Evolutionary conservation across 2,888 invertebrate genomes (phyloP).

Genomic region (Ormyrus labotus): DNA sequence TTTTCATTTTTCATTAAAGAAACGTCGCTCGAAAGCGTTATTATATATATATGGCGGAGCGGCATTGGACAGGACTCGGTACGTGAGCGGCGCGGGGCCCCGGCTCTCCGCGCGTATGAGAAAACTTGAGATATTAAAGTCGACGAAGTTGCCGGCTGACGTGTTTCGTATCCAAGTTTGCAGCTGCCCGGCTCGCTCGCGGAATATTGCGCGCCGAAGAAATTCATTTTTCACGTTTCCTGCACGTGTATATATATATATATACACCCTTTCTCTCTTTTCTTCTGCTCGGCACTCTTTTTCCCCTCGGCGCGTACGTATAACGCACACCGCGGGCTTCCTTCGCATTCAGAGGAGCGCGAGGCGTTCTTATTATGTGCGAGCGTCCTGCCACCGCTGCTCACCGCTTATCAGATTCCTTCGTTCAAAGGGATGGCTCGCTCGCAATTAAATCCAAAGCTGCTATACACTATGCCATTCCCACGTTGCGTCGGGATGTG

Average conservation of each 20-base stretch:
- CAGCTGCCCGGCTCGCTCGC: conserved; percentile 33
- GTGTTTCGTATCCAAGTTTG: conserved; percentile 56
- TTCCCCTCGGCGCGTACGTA: background rate
- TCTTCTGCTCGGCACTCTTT: conserved; percentile 12
- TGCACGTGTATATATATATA: background rate
- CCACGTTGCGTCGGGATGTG: conserved; percentile 24
- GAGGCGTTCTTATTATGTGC: conserved; percentile 19
- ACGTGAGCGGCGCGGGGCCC: too few species aligned
- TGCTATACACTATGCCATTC: conserved; percentile 1
- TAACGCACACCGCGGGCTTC: background rate
- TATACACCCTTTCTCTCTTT: conserved; percentile 16
- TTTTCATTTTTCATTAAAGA: conserved; percentile 57
- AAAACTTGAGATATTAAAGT: conserved; percentile 58
- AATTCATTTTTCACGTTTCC: conserved; percentile 56
- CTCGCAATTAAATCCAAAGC: conserved; percentile 38
- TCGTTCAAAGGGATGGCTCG: conserved; percentile 12
- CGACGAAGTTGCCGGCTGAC: conserved; percentile 56
- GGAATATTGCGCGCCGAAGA: conserved; percentile 54
- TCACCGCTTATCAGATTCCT: conserved; percentile 41
- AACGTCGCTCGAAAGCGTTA: conserved; percentile 50
- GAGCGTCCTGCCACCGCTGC: background rate
- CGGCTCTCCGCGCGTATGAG: conserved; percentile 46
- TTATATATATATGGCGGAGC: background rate
- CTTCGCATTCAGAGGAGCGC: background rate
- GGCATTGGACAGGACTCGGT: too few species aligned